Evolutionary conservation across 1,140 invertebrate species (phyloP), one percentile per base, ranked within the genome.

Genomic region (Coenobita brevimanus): DNA sequence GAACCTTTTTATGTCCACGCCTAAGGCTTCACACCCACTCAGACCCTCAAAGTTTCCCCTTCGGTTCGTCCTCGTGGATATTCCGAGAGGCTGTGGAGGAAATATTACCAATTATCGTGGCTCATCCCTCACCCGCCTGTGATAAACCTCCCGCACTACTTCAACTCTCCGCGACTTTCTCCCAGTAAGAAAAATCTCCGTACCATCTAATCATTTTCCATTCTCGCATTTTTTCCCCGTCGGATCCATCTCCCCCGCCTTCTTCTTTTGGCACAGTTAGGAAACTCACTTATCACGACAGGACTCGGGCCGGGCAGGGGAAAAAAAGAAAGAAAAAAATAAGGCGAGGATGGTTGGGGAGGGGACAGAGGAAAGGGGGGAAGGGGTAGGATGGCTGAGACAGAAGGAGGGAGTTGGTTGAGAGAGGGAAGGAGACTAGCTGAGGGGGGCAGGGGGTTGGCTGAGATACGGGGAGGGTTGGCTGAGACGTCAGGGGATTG

Each of bases 261-360:
- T 46, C 73, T 82, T 82, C 64, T 71, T 82, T 62, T 36, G 41
- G 13, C 80, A 71, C 80, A 82, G 62, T 82, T 82, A 67, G 80
- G 80, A 82, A 82, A 82, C 80, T 82, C 80, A 82, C 80, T 82
- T 82, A 82, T 82, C 80, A 82, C 38, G 36, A 62, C 62, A 43
- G 46, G 17, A 50, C 46, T 50, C 46, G 69, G 78, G 50, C 57
- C 27, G 33, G 2, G 38, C 79, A 24, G 13, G 60, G 41, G 43
- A 82, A 50, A 82, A 67, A 24, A 43, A 36, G 54, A 80, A 8
- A 17, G 50, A 60, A 50, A 36, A 36, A 36, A 36, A 67, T 24
- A 67, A 10, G 33, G 54, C n/a, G 21, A 30, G 2, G 36, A 27
- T 4, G 4, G 17, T 4, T 24, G 6, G 41, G 36, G 41, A n/a